Percentiles rank a stretch among this genome's conserved stretches.
phyloP scores from a whole-genome alignment of 2,113 vertebrate species.

The Trochalopteron elliotii region DNA sequence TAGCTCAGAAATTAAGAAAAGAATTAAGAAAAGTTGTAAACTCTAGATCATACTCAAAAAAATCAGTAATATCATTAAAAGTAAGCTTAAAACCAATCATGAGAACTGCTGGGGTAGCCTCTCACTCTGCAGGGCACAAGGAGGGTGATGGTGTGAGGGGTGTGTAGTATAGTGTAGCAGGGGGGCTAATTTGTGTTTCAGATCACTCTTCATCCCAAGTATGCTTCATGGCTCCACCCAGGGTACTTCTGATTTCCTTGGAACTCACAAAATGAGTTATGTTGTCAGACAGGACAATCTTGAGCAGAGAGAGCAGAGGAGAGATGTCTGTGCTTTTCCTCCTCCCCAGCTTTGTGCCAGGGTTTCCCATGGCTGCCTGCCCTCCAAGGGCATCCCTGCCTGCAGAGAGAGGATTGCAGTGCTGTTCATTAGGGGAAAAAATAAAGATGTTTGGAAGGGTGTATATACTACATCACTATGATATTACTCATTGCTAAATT shows the following conservation, averaged over 20 bases:
- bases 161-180: background rate
- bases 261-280: background rate
- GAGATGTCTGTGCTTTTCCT: background rate
- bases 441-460: rapidly evolving
- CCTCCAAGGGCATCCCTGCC: background rate
- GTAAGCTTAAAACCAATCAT: background rate
- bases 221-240: background rate
- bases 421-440: background rate
- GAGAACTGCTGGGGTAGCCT: background rate
- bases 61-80: background rate
- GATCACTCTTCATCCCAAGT: background rate
- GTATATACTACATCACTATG: background rate
- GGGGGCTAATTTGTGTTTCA: background rate
- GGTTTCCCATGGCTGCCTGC: background rate
- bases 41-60: background rate
- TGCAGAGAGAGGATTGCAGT: background rate
- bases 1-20: background rate
- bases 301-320: background rate
- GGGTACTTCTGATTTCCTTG: background rate
- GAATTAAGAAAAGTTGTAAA: background rate
- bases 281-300: background rate
- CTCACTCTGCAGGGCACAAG: background rate
- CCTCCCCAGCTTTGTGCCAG: background rate
- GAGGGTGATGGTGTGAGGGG: rapidly evolving
- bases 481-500: background rate